A percentile compares a stretch with the other conserved stretches of the same genome.
Evolutionary conservation across 2,113 vertebrate genomes (phyloP).

Genomic region (Phaethornis superciliosus): DNA sequence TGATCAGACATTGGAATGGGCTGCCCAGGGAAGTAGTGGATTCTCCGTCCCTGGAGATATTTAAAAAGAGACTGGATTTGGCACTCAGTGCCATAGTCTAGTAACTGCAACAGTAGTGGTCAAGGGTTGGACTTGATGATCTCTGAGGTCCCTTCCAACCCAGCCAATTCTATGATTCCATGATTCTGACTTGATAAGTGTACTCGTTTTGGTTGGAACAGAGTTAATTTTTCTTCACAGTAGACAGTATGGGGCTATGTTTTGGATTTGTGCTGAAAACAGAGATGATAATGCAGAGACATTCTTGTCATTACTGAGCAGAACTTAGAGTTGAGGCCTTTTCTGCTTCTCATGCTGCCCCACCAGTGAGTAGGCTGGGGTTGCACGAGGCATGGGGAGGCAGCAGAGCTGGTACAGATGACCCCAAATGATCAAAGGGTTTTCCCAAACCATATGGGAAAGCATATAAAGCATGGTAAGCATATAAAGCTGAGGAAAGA

Average conservation of each 20-base stretch:
- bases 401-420: neutral
- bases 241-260: neutral
- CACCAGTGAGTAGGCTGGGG: neutral
- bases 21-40: no score
- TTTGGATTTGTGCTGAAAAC: neutral
- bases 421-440: neutral
- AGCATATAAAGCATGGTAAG: neutral
- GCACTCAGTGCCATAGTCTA: no score
- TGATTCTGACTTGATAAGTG: neutral
- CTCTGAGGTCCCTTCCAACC: no score
- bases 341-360: neutral
- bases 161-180: no score
- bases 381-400: neutral
- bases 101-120: no score
- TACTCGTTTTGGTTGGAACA: rapidly evolving
- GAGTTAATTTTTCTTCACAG: neutral
- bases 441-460: no score
- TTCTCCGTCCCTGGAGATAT: no score
- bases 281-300: neutral
- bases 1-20: no score
- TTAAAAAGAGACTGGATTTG: no score
- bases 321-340: neutral
- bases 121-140: no score
- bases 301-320: neutral
- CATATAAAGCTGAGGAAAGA: neutral